Base-by-base conservation (phyloP, 23 tunicate genomes). In the Clavelina lepadiformis region DNA sequence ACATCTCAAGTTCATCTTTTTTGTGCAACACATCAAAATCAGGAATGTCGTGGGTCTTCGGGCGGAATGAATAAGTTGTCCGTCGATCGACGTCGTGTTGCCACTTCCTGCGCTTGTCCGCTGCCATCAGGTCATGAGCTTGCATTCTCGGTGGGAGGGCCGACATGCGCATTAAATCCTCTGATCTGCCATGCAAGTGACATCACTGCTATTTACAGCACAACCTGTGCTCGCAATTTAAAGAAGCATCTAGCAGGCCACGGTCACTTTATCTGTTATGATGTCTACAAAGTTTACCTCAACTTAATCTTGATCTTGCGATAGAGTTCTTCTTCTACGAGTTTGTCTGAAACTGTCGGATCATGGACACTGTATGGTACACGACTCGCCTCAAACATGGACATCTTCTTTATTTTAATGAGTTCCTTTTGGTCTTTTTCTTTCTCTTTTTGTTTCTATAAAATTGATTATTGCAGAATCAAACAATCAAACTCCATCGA, bases 101-200 rank as follows among this genome's bases (percentile, higher is more conserved):
- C 69, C 71, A 76, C 18, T 44, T 52, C 19, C 44, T 46, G 25
- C 38, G 33, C 64, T 49, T 71, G 19, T 59, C 33, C 36, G 33
- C 35, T 2, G 85, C 95, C 63, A 74, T 27, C 51, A 45, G 21
- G 28, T 71, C 62, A 11, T 78, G 89, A 2, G 65, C 41, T 52
- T 79, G 81, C 95, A 86, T 86, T 27, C 95, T 61, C 0, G 95
- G 95, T 24, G 95, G 95, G 24, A 81, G 63, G 5, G 72, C 65
- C 24, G 95, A 71, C 15, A 58, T 19, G 1, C 69, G 62, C 59
- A 69, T 53, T 41, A 65, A 38, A 50, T 86, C 95, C 56, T 86
- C 95, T 15, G 80, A 58, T 58, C 95, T 86, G 63, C 38, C 15
- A 56, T 15, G 46, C 11, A 7, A 52, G 24, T 28, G 20, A n/a